Conservation (phyloP, 1,140 invertebrate genomes). For the Lordiphosa clarofinis region DNA sequence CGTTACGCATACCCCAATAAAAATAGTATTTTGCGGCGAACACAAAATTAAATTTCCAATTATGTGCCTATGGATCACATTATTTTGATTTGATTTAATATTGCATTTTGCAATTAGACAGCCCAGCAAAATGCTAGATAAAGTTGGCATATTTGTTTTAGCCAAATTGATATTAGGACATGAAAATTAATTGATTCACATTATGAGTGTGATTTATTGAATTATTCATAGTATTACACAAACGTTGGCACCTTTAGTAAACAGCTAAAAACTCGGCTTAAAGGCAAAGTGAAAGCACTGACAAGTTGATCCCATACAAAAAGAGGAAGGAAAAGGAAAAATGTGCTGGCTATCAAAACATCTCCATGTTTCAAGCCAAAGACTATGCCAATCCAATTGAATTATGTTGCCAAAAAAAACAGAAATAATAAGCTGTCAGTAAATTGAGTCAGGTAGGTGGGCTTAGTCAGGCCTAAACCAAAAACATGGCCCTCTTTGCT, state of each 20-base stretch:
- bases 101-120: constrained; percentile 24
- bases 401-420: constrained; percentile 65
- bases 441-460: constrained; percentile 44
- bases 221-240: constrained; percentile 3
- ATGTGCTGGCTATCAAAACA: constrained; percentile 36
- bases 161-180: too few relatives aligned
- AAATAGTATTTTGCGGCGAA: too few relatives aligned
- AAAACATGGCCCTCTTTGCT: too few relatives aligned
- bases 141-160: neutral
- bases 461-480: constrained; percentile 6
- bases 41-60: constrained; percentile 53
- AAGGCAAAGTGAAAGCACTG: constrained; percentile 33
- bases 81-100: constrained; percentile 39
- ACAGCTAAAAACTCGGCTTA: constrained; percentile 45
- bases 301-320: constrained; percentile 54
- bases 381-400: constrained; percentile 66
- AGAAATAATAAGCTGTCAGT: constrained; percentile 56
- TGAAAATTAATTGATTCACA: constrained; percentile 49
- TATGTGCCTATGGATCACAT: constrained; percentile 42
- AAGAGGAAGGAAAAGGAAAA: constrained; percentile 7
- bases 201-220: constrained; percentile 17
- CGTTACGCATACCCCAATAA: too few relatives aligned
- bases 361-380: too few relatives aligned
- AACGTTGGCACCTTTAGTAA: constrained; percentile 38
- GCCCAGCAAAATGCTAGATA: neutral